A percentile compares a stretch with the other conserved stretches of the same genome.
Conservation (phyloP, 1,140 invertebrate genomes). For the Drosophila tsacasi region DNA sequence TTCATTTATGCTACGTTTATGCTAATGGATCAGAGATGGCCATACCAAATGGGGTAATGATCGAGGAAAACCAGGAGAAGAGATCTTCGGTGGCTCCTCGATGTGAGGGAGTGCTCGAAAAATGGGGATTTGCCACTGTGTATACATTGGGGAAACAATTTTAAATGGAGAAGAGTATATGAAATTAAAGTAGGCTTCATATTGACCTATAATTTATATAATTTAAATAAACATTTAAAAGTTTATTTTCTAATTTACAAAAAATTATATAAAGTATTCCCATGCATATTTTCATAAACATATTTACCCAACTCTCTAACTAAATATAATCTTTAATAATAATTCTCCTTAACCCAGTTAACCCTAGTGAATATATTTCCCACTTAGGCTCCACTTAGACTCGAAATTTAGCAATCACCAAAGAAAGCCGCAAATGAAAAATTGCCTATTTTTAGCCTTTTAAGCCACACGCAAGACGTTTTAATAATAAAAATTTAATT, state of each 20-base stretch:
- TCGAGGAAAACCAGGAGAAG: not conserved
- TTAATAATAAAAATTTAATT: conserved; percentile 84
- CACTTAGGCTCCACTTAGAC: conserved; percentile 1
- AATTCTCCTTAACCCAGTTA: conserved; percentile 3
- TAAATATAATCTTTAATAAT: not conserved
- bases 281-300: not conserved
- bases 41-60: conserved; percentile 37
- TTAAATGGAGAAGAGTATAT: not conserved
- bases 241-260: not conserved
- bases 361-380: conserved; percentile 1
- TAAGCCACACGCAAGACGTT: conserved; percentile 73
- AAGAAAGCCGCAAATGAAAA: conserved; percentile 32
- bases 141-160: not conserved
- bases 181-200: not conserved
- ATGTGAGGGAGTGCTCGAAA: conserved; percentile 12
- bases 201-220: not conserved
- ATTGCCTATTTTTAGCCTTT: conserved; percentile 41
- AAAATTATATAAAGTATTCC: not conserved
- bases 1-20: conserved; percentile 79
- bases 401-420: conserved; percentile 21
- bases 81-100: not conserved
- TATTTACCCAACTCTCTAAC: not conserved
- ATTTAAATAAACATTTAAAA: not conserved
- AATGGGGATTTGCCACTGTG: not conserved
- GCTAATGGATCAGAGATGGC: conserved; percentile 73